Evolutionary conservation across 2,113 vertebrate genomes (phyloP), one percentile per base, ranked within the genome.

Genomic region (Acinonyx jubatus): DNA sequence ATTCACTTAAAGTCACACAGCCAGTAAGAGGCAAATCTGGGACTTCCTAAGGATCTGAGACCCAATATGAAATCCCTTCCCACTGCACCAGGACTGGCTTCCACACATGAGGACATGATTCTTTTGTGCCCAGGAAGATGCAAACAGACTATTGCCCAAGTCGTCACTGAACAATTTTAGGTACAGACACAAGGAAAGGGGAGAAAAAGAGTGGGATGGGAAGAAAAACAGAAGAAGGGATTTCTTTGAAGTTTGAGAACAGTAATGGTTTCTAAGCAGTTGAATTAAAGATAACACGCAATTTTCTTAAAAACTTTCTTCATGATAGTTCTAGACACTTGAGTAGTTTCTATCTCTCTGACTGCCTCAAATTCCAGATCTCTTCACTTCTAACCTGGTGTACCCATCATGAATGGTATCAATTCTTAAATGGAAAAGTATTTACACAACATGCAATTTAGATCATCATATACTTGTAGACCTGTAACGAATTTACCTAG

Each of bases 281-380:
- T 91, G 61, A 92, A 91, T 65, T 95, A 95, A 97, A 91, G n/a
- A 55, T 25, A 82, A 73, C 7, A 68, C 79, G 36, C 21, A 69
- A 57, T 61, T 50, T 12, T 93, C 48, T 79, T 57, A 10, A 92
- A 91, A 91, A 50, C 19, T 84, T 80, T 57, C 50, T 95, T 52
- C 19, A 3, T 21, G 9, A 74, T 29, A 80, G 6, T 19, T 85
- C 18, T 66, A 81, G 7, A 85, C 50, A 61, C 16, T 9, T 79
- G n/a, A 16, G 4, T 93, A 45, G 15, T 81, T 55, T 41, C 50
- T 68, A 63, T 48, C 48, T 33, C n/a, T 81, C 66, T 86, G 25
- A 52, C 63, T 82, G 81, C 80, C 48, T 71, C 48, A 87, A 88
- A 80, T 91, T 93, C 80, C 55, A 93, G 36, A 88, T 86, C 31